Conservation (phyloP, 2,888 invertebrate species). For the Ornithoptera alexandrae region DNA sequence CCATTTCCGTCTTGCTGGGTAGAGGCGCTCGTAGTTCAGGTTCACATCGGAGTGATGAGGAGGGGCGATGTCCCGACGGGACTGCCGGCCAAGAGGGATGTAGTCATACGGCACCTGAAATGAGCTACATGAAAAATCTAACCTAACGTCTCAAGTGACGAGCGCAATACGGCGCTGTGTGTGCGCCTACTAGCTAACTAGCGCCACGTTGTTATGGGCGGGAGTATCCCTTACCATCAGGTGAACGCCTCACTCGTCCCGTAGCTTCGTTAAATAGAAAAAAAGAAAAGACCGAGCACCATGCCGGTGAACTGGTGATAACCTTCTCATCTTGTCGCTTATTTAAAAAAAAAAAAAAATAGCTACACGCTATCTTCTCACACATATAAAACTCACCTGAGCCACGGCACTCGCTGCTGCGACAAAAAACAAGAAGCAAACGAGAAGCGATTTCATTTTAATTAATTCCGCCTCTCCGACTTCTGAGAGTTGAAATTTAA, state of each 20-base stretch:
- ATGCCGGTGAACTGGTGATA: too few species aligned
- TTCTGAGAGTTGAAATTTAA: slow-evolving; percentile 15
- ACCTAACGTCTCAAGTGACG: too few species aligned
- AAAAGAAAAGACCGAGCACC: too few species aligned
- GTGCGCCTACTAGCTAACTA: too few species aligned
- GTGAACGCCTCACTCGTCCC: too few species aligned
- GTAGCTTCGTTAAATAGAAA: too few species aligned
- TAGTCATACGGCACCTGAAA: slow-evolving; percentile 69
- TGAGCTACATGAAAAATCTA: background rate
- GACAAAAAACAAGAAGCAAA: slow-evolving; percentile 40
- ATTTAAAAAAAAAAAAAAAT: background rate
- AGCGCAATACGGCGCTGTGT: too few species aligned
- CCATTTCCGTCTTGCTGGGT: slow-evolving; percentile 57
- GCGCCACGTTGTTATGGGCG: too few species aligned
- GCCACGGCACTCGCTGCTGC: slow-evolving; percentile 40
- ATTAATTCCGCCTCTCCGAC: background rate
- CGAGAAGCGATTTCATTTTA: slow-evolving; percentile 40
- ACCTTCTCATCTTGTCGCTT: background rate
- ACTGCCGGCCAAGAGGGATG: slow-evolving; percentile 55
- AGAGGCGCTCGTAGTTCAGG: slow-evolving; percentile 58
- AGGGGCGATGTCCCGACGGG: slow-evolving; percentile 33
- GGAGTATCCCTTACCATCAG: too few species aligned
- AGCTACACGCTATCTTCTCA: background rate
- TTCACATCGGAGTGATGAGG: slow-evolving; percentile 57
- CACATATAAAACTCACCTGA: slow-evolving; percentile 44